phyloP scores from a whole-genome alignment of 1,140 invertebrate genomes.

The Drosophila auraria region DNA sequence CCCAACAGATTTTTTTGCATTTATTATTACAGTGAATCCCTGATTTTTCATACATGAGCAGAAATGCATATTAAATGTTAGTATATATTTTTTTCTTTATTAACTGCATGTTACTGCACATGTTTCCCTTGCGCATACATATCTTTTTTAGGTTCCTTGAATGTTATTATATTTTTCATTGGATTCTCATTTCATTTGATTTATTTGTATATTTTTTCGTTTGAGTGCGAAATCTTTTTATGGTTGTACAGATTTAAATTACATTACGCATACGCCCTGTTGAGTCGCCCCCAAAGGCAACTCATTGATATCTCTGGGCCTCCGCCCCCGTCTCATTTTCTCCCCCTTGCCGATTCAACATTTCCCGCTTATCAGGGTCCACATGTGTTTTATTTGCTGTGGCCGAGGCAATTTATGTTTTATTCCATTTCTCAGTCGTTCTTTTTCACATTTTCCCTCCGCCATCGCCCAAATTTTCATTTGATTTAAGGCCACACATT shows the following conservation, averaged over 20 bases:
- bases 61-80: conserved; percentile 12
- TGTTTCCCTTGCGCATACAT: background rate
- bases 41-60: conserved; percentile 10
- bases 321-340: background rate
- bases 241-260: conserved; percentile 36
- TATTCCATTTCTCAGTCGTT: conserved; percentile 10
- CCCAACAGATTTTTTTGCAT: conserved; percentile 1
- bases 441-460: conserved; percentile 4
- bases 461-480: conserved; percentile 9
- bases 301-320: conserved; percentile 29
- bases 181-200: conserved; percentile 30
- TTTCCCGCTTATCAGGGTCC: conserved; percentile 23
- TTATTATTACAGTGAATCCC: background rate
- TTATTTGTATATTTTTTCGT: conserved; percentile 25
- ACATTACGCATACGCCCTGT: conserved; percentile 54
- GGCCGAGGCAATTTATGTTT: conserved; percentile 42
- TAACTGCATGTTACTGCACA: conserved; percentile 10
- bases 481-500: conserved; percentile 74
- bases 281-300: conserved; percentile 29
- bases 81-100: conserved; percentile 2
- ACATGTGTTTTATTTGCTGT: conserved; percentile 58
- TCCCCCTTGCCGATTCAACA: background rate
- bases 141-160: conserved; percentile 10
- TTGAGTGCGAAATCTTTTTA: conserved; percentile 26
- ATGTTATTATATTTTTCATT: background rate